A percentile compares a stretch with the other conserved stretches of the same genome.
These are phyloP conservation scores for Acanthoscelides obtectus DNA, from an alignment of 2,888 invertebrate species.

Conservation along the genomic window DNA sequence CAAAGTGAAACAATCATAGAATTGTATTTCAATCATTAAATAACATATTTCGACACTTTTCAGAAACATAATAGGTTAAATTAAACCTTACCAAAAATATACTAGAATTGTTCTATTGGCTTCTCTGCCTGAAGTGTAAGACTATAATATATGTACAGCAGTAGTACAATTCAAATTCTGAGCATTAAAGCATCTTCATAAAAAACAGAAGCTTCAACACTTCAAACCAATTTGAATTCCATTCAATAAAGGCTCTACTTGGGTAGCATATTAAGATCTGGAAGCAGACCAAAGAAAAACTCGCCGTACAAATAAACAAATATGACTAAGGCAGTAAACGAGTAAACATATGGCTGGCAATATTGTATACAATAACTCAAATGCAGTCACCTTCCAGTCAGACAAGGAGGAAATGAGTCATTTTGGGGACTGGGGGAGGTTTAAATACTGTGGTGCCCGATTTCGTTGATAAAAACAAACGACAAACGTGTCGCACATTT, in stretches of 20 bases:
- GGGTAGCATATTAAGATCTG: background rate
- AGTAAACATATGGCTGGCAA: constrained; percentile 17
- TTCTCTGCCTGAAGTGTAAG: no score
- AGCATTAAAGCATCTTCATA: no score
- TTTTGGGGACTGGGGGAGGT: constrained; percentile 22
- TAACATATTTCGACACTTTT: no score
- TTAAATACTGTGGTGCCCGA: background rate
- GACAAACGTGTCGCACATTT: background rate
- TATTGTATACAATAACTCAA: constrained; percentile 10
- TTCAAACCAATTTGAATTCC: background rate
- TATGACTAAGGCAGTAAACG: constrained; percentile 13
- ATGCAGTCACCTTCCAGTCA: constrained; percentile 10
- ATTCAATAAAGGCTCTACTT: background rate
- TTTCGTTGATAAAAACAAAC: background rate
- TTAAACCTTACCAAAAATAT: no score
- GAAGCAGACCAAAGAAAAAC: background rate
- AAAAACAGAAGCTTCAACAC: background rate
- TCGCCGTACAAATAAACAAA: constrained; percentile 3
- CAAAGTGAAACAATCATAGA: no score
- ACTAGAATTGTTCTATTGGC: no score
- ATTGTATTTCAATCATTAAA: no score
- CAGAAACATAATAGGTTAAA: no score
- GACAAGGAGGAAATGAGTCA: constrained; percentile 30
- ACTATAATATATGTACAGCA: no score
- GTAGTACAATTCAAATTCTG: no score